Conservation (phyloP, 1,140 invertebrate genomes). For the Triops longicaudatus region DNA sequence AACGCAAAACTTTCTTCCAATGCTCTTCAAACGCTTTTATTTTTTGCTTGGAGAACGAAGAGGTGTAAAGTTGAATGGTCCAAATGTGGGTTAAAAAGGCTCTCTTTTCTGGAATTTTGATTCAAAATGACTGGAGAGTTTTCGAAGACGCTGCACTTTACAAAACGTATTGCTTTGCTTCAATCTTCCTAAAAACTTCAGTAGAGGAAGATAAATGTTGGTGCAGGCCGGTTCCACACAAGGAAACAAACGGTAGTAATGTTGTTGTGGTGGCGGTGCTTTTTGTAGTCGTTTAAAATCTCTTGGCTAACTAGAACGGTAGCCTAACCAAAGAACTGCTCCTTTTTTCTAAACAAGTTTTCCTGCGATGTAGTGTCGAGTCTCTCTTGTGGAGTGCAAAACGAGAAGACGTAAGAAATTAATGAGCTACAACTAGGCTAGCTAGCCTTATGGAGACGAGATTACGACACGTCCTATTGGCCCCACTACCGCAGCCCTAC, state of each 20-base stretch:
- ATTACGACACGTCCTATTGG: constrained; percentile 13
- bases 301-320: too few species aligned
- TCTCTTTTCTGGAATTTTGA: neutral
- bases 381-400: too few species aligned
- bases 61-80: constrained; percentile 1
- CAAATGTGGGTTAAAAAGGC: neutral
- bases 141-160: neutral
- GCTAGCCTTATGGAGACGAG: neutral
- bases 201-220: too few species aligned
- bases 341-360: too few species aligned
- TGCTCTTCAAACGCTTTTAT: neutral
- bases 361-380: too few species aligned
- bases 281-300: too few species aligned
- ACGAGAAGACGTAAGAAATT: neutral
- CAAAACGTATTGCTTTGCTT: neutral
- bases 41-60: neutral
- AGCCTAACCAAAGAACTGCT: too few species aligned
- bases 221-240: too few species aligned
- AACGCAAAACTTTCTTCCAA: neutral
- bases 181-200: too few species aligned
- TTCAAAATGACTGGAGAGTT: neutral
- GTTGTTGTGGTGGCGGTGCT: too few species aligned
- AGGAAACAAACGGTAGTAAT: too few species aligned
- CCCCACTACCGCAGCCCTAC: constrained; percentile 13
- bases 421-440: constrained; percentile 9